These are phyloP conservation scores for Equus quagga DNA, from an alignment of 2,113 vertebrate genomes.

Conservation along the genomic window DNA sequence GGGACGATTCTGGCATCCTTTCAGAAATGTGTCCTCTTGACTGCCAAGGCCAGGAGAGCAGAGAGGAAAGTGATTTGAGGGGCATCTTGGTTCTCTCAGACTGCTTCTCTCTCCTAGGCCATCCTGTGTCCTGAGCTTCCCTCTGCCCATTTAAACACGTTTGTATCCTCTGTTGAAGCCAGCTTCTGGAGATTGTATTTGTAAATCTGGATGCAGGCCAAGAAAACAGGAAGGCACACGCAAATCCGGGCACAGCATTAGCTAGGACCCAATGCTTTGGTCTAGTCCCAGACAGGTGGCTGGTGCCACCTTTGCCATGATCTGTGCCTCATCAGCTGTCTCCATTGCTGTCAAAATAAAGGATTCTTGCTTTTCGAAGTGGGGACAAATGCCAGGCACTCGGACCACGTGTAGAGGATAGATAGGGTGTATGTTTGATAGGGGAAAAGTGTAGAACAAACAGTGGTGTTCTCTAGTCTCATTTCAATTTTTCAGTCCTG, in stretches of 20 bases:
- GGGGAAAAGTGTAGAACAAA: background rate
- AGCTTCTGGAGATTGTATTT: background rate
- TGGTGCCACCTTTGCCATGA: background rate
- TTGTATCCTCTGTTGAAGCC: background rate
- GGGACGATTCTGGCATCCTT: background rate
- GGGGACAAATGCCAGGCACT: background rate
- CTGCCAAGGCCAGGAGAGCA: background rate
- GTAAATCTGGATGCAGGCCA: background rate
- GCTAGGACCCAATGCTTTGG: background rate
- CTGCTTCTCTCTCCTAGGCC: background rate
- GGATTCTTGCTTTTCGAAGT: slow-evolving; percentile 25
- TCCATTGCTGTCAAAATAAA: slow-evolving; percentile 30
- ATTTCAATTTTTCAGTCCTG: background rate
- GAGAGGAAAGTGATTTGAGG: background rate
- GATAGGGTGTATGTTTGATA: background rate
- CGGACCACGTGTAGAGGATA: background rate
- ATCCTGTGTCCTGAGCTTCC: background rate
- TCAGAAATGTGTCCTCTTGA: background rate
- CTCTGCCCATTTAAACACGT: background rate
- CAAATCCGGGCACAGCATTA: background rate
- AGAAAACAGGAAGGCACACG: background rate
- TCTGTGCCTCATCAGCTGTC: background rate
- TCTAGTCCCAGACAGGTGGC: background rate
- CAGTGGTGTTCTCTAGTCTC: background rate
- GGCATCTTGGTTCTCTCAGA: background rate